Percentiles rank a stretch among this genome's conserved stretches.
phyloP scores from a whole-genome alignment of 2,113 vertebrate genomes.

The Gobiocypris rarus region DNA sequence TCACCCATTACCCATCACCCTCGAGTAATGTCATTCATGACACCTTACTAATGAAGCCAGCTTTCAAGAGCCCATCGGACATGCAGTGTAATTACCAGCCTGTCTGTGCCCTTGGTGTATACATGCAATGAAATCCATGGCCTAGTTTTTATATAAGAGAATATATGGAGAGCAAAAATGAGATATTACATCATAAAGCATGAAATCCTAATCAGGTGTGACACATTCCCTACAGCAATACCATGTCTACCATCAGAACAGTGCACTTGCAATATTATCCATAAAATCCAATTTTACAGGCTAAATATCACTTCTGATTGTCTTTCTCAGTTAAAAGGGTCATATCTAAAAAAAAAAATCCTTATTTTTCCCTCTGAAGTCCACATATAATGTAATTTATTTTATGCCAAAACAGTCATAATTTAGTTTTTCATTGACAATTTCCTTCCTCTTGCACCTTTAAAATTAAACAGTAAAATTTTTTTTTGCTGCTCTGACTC shows the following conservation, averaged over 20 bases:
- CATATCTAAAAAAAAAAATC: not conserved
- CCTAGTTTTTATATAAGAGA: slow-evolving; percentile 14
- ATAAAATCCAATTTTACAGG: slow-evolving; percentile 8
- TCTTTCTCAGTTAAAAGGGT: not conserved
- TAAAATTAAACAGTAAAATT: not conserved
- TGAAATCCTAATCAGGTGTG: slow-evolving; percentile 13
- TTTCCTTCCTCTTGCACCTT: not conserved
- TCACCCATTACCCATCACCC: slow-evolving; percentile 25
- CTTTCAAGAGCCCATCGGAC: slow-evolving; percentile 14
- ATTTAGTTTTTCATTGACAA: not conserved
- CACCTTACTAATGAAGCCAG: slow-evolving; percentile 32
- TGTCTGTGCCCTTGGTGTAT: slow-evolving; percentile 14
- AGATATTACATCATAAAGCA: slow-evolving; percentile 15
- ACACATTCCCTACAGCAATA: slow-evolving; percentile 1
- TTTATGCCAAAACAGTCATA: not conserved
- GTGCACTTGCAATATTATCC: not conserved
- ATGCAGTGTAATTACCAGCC: slow-evolving; percentile 8
- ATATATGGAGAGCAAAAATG: slow-evolving; percentile 3
- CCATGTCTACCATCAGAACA: not conserved
- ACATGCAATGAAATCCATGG: slow-evolving; percentile 5
- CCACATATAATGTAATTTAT: not conserved
- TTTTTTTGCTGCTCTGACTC: not conserved
- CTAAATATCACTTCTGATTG: slow-evolving; percentile 10
- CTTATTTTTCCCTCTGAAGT: not conserved
- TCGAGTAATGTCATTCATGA: slow-evolving; percentile 28